Percentiles rank a stretch among this genome's conserved stretches.
Conservation (phyloP, 2,888 invertebrate species). For the Clanis bilineata region DNA sequence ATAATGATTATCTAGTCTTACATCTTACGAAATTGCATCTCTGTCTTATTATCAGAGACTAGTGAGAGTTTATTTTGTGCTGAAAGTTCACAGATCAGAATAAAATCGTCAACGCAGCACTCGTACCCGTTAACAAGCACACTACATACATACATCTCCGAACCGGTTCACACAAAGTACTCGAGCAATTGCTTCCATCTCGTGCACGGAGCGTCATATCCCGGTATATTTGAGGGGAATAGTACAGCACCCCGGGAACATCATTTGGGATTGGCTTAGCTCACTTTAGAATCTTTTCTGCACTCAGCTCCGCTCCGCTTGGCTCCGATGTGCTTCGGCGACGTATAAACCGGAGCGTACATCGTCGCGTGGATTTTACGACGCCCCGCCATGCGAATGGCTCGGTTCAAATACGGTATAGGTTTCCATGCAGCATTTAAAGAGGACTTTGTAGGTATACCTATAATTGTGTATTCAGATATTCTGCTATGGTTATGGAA, state of each 20-base stretch:
- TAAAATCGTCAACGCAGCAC: background rate
- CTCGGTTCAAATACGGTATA: background rate
- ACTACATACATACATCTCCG: background rate
- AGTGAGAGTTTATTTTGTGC: no score
- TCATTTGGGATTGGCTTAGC: slow-evolving; percentile 59
- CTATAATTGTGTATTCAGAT: no score
- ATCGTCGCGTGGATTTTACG: slow-evolving; percentile 11
- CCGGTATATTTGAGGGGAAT: slow-evolving; percentile 35
- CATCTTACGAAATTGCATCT: no score
- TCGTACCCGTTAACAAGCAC: background rate
- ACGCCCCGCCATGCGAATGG: slow-evolving; percentile 2
- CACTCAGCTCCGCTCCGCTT: slow-evolving; percentile 46
- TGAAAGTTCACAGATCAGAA: background rate
- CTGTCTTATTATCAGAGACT: no score
- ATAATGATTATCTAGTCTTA: no score
- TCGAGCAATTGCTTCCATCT: slow-evolving; percentile 31
- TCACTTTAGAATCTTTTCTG: slow-evolving; percentile 59
- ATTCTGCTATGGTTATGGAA: no score
- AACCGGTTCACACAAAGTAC: slow-evolving; percentile 23
- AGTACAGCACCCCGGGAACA: slow-evolving; percentile 39
- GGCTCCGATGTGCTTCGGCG: slow-evolving; percentile 23
- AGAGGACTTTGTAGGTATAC: background rate
- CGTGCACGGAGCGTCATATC: slow-evolving; percentile 29
- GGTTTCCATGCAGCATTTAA: background rate
- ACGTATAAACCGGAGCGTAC: slow-evolving; percentile 21